phyloP scores from a whole-genome alignment of 2,888 invertebrate species.

The Aelia acuminata region DNA sequence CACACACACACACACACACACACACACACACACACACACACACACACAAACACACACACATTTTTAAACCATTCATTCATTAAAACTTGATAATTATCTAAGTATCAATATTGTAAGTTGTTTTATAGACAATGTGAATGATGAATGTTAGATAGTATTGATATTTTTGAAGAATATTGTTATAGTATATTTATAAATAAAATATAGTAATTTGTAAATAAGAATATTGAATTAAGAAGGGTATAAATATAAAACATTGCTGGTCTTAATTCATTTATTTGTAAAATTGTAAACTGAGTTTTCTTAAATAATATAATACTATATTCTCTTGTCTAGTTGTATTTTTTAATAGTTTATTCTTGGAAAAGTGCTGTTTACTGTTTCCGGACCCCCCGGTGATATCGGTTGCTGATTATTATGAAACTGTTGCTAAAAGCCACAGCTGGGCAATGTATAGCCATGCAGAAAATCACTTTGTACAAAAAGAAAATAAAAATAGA shows the following conservation, averaged over 20 bases:
- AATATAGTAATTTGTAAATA: constrained; percentile 37
- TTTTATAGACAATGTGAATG: not conserved
- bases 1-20: no score
- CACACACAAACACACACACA: no score
- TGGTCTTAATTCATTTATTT: constrained; percentile 19
- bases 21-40: no score
- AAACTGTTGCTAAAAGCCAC: no score
- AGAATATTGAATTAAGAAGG: constrained; percentile 1
- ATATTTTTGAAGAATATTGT: constrained; percentile 28
- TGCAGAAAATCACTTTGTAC: no score
- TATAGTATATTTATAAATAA: constrained; percentile 45
- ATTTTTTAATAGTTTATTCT: not conserved
- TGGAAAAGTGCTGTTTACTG: no score
- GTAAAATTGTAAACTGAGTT: not conserved
- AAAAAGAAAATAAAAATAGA: no score
- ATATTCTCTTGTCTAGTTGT: not conserved
- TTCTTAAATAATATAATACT: not conserved
- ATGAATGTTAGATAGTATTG: constrained; percentile 29
- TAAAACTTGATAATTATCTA: constrained; percentile 8
- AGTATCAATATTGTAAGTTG: not conserved
- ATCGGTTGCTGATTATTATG: no score
- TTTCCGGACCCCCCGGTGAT: no score
- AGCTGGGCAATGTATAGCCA: no score
- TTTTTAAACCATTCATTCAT: not conserved
- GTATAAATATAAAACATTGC: not conserved